phyloP scores from a whole-genome alignment of 1,140 invertebrate species.

The Condylostylus longicornis region DNA sequence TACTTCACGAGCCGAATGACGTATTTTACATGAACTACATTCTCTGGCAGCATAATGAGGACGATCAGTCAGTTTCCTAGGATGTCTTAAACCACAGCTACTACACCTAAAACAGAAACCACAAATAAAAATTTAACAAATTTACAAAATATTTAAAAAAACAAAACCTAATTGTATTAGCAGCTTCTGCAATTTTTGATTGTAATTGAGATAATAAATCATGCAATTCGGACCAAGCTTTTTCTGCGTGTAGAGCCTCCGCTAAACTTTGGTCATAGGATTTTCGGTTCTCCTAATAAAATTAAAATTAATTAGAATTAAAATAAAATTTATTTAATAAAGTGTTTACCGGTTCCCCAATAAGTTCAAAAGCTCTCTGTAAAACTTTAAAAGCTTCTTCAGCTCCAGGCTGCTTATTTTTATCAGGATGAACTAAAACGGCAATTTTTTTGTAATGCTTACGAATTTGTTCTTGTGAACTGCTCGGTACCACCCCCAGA shows the following conservation, averaged over 20 bases:
- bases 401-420: conserved; percentile 84
- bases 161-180: conserved; percentile 60
- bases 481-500: conserved; percentile 67
- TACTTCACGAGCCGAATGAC: conserved; percentile 82
- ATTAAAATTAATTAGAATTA: conserved; percentile 2
- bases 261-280: conserved; percentile 53
- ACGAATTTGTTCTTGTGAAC: conserved; percentile 85
- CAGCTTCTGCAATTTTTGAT: conserved; percentile 85
- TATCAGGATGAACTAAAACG: conserved; percentile 87
- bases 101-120: conserved; percentile 46
- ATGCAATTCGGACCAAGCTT: conserved; percentile 68
- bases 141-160: background rate
- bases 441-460: conserved; percentile 86
- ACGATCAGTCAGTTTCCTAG: conserved; percentile 63
- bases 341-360: conserved; percentile 67
- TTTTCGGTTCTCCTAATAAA: conserved; percentile 55
- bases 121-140: background rate
- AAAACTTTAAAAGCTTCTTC: conserved; percentile 93
- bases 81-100: conserved; percentile 79
- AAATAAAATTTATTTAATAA: conserved; percentile 5
- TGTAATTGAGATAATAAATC: conserved; percentile 71
- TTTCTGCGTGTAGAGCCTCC: conserved; percentile 64
- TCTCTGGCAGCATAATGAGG: conserved; percentile 79
- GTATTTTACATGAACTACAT: conserved; percentile 76
- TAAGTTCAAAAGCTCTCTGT: conserved; percentile 84